Percentiles rank a stretch among this genome's conserved stretches.
phyloP scores from a whole-genome alignment of 2,797 vertebrate genomes.

The Sebastes hubbsi region DNA sequence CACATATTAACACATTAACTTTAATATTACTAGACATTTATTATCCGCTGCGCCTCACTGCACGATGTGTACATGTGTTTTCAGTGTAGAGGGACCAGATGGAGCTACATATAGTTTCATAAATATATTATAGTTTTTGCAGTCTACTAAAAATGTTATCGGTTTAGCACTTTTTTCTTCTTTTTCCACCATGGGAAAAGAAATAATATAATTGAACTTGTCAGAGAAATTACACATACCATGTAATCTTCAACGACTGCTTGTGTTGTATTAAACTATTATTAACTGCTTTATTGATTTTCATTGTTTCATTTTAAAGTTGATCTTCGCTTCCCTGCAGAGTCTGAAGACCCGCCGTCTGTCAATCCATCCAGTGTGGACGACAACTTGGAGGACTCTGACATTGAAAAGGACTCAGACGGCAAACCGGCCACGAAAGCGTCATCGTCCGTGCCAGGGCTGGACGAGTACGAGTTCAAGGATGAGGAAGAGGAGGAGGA shows the following conservation, averaged over 20 bases:
- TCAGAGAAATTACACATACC: neutral
- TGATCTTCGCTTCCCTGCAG: slow-evolving; percentile 72
- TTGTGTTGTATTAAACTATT: neutral
- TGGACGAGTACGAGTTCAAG: slow-evolving; percentile 99
- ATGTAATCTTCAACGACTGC: neutral
- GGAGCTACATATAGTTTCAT: neutral
- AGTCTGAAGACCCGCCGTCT: slow-evolving; percentile 94
- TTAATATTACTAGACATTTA: neutral
- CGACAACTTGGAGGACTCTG: slow-evolving; percentile 94
- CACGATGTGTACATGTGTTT: no score
- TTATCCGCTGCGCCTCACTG: neutral
- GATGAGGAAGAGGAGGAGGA: slow-evolving; percentile 93
- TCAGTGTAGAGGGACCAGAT: neutral
- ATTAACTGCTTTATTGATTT: neutral
- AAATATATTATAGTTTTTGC: neutral
- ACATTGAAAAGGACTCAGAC: slow-evolving; percentile 92
- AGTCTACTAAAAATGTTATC: neutral
- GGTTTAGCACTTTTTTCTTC: neutral
- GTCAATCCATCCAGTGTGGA: slow-evolving; percentile 96
- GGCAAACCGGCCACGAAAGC: slow-evolving; percentile 87
- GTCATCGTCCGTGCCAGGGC: slow-evolving; percentile 85
- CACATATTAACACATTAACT: neutral
- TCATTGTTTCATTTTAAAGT: neutral
- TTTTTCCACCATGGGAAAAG: neutral
- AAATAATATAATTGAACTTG: neutral